Evolutionary conservation across 1,140 invertebrate genomes (phyloP), one percentile per base, ranked within the genome.

Genomic region (Neodiprion pinetum): DNA sequence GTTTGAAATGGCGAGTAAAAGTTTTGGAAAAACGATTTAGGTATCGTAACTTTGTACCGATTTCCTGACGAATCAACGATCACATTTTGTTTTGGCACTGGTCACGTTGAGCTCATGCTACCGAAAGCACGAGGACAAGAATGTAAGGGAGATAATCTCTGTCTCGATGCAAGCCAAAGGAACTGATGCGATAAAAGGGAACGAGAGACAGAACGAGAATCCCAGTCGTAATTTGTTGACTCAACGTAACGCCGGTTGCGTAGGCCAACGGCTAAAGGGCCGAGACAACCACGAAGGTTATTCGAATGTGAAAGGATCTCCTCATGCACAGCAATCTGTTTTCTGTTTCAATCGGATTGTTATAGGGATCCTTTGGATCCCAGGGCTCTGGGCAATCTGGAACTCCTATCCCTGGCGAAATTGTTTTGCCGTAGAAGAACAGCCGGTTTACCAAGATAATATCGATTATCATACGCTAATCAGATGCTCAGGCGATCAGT

Each of bases 191-290:
- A 0, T 40, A 40, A 40, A 5, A 5, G 28, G 28, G 0, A 40
- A 40, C 2, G 28, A 40, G 28, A 40, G 28, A 40, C 1, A 40
- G 28, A 40, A 5, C 1, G 28, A 40, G 28, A 5, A 40, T 40
- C 53, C 53, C 11, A 9, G 53, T 61, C 53, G 53, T 61, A 61
- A 61, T 61, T 61, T 61, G 53, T 61, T 61, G 53, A 61, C 53
- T 61, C 53, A 61, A 61, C 9, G 53, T 61, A 61, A 61, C 53
- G 53, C 53, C 53, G 53, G 53, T 61, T 61, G 53, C 53, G 53
- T 61, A 17, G 53, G 53, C 53, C n/a, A 61, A 61, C 53, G 53
- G 9, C 53, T 61, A 61, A 61, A 61, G 11, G 9, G 53, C 53
- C 53, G 53, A 61, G 53, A 61, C 53, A 17, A 9, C 53, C 53